Base-by-base conservation (phyloP, 2,888 invertebrate genomes). In the Ophion costatus region DNA sequence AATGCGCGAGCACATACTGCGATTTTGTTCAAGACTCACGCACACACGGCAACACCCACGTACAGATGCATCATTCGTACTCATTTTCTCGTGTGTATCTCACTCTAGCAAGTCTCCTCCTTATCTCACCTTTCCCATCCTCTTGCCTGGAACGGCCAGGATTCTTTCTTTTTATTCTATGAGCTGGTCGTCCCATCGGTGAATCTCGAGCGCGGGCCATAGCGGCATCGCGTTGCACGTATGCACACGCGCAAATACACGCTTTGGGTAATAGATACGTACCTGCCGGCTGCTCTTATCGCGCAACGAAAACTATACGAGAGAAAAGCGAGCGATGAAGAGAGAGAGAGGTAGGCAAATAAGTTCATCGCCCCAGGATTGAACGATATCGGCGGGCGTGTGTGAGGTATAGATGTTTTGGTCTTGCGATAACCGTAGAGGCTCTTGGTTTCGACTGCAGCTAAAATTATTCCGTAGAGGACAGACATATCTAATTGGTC, bases 261-360 rank as follows among this genome's bases (percentile, higher is more conserved):
- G 75, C 33, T 76, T 66, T 64, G 67, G 80, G 82, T 85, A 85
- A 85, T 85, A 85, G 85, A 85, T 82, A 80, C 82, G 82, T 85
- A 85, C 85, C 85, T 82, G 85, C 85, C 76, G 79, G 79, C 79
- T 80, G 79, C 82, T 73, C 85, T 82, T 85, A 85, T 85, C 85
- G 75, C 67, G 14, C 59, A 22, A 59, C 20, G 59, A 59, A 59
- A 22, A 20, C 20, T 22, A 59, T 10, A 22, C 59, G 22, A 45
- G 67, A 57, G 71, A 70, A 77, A 77, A 38, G 71, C 38, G 73
- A 73, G 22, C 56, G 63, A 73, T 22, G 7, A 45, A 79, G 71
- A 77, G 45, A 73, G 63, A 70, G 70, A 61, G 69, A 77, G 82
- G 24, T 77, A 73, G 64, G 78, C 66, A 80, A 78, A 81, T 71